Evolutionary conservation across 1,140 invertebrate genomes (phyloP).

Genomic region (Bemisia tabaci): DNA sequence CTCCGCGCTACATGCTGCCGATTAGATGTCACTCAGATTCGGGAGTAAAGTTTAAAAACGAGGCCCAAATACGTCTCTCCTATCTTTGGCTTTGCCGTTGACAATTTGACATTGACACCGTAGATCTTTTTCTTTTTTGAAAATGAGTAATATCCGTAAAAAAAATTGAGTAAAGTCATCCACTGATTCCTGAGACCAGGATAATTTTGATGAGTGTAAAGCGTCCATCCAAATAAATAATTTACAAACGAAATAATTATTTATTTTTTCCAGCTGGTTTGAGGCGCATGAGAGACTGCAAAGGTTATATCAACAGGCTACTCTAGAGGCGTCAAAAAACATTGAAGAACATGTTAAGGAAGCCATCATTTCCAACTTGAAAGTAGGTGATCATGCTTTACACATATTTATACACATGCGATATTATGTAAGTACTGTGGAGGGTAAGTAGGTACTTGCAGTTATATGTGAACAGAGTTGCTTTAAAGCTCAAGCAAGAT

Average conservation of each 20-base stretch:
- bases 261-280: constrained; percentile 38
- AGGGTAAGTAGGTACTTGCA: not conserved
- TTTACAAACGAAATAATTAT: too few relatives aligned
- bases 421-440: too few relatives aligned
- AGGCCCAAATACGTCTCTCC: too few relatives aligned
- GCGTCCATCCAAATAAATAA: too few relatives aligned
- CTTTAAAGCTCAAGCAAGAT: not conserved
- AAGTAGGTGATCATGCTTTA: constrained; percentile 31
- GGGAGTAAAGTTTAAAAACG: too few relatives aligned
- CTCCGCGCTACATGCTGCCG: too few relatives aligned
- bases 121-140: too few relatives aligned
- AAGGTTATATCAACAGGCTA: constrained; percentile 63
- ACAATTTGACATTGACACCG: not conserved
- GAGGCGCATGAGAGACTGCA: constrained; percentile 60
- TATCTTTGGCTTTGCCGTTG: not conserved
- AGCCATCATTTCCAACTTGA: constrained; percentile 44
- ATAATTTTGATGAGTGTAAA: not conserved
- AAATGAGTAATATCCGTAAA: too few relatives aligned
- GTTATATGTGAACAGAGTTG: not conserved
- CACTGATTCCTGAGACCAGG: not conserved
- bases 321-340: constrained; percentile 49
- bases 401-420: too few relatives aligned
- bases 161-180: not conserved
- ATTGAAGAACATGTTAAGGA: constrained; percentile 61
- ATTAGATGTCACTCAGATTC: too few relatives aligned